Base-by-base conservation (phyloP, 1,140 invertebrate species). In the Lordiphosa mommai region DNA sequence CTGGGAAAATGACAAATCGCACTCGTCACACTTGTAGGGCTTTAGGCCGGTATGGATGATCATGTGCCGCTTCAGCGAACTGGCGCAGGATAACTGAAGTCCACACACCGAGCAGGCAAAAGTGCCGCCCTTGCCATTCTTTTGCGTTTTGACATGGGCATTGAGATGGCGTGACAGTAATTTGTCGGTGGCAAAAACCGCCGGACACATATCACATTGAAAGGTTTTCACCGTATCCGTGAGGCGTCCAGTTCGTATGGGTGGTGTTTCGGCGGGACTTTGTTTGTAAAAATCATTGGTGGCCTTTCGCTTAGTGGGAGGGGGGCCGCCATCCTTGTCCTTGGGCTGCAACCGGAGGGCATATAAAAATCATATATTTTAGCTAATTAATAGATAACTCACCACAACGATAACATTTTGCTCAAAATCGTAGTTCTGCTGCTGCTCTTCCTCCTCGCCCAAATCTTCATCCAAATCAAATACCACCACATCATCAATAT, bases 51-150 rank as follows among this genome's bases (percentile, higher is more conserved):
- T 95, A 89, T 94, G 94, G 40, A 94, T 94, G 36, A 95, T 91
- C 90, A 93, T 93, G 84, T 96, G 95, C 12, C 95, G 91, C 23
- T 93, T 92, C 34, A 96, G 91, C 48, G 94, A 94, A 38, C 95
- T 95, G 50, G 92, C 91, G 30, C 95, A 94, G 1, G 95, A 95
- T 86, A 98, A 95, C 88, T 93, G 92, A 79, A 95, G 93, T 29
- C 94, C 92, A 87, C 97, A 98, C 8, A 93, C 90, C 4, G 90
- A 89, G 69, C 93, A 94, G 37, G 91, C 61, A 1, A 72, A 92
- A 0, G 61, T 8, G 10, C 67, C 93, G 10, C 61, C 59, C 2
- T 60, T 65, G 36, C 85, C 86, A 3, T 63, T 82, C 40, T 92
- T 92, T 47, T 91, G 67, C 49, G 91, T 91, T 34, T 92, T 92